Percentiles rank a stretch among this genome's conserved stretches.
phyloP scores from a whole-genome alignment of 2,113 vertebrate species.

The Calyptommatus sinebrachiatus region DNA sequence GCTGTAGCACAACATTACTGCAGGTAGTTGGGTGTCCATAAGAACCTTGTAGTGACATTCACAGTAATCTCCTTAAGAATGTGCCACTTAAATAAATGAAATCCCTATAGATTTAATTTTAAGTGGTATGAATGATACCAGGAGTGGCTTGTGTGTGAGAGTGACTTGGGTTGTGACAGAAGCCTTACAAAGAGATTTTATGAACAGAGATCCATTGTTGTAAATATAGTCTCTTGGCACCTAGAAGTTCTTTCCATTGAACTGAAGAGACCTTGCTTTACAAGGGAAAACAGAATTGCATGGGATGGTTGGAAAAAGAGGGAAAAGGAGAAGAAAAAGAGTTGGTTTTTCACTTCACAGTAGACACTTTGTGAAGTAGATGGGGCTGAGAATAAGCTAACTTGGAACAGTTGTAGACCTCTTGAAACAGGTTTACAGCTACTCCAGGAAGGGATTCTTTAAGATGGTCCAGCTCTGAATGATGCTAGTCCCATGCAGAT shows the following conservation, averaged over 20 bases:
- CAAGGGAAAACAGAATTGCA: neutral
- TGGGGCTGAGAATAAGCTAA: too few species aligned
- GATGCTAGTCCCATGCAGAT: too few species aligned
- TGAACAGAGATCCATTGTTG: neutral
- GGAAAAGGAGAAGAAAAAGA: too few species aligned
- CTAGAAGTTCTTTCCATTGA: neutral
- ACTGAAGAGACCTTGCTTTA: neutral
- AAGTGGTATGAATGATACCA: neutral
- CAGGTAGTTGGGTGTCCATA: too few species aligned
- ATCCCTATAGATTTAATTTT: neutral
- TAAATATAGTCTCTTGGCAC: neutral
- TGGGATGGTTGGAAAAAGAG: too few species aligned
- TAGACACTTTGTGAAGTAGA: too few species aligned
- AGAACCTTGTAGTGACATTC: neutral
- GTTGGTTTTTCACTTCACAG: too few species aligned
- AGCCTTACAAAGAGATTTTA: neutral
- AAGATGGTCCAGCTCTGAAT: too few species aligned
- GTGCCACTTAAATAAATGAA: neutral
- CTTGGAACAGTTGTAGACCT: too few species aligned
- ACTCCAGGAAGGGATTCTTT: too few species aligned
- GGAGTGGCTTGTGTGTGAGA: neutral
- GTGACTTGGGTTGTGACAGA: neutral
- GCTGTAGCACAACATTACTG: neutral
- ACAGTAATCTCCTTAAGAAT: neutral
- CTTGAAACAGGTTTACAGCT: too few species aligned